Conservation (phyloP, 2,113 vertebrate genomes). For the Xenus cinereus region DNA sequence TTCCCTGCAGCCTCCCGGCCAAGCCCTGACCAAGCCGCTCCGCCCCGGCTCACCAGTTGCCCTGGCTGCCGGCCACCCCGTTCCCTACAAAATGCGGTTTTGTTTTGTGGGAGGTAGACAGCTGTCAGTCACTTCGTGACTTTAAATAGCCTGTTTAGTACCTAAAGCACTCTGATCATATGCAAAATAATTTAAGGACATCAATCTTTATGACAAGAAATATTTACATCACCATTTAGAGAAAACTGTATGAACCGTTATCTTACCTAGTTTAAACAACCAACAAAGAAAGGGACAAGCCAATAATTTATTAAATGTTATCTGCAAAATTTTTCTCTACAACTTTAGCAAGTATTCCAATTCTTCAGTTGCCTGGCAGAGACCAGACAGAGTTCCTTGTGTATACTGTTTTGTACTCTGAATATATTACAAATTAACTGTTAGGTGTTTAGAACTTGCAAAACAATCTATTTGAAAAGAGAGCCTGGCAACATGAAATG, state of each 20-base stretch:
- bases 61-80: rapidly evolving
- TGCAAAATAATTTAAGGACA: neutral
- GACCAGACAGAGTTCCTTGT: neutral
- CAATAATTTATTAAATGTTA: neutral
- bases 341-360: neutral
- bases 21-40: neutral
- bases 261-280: neutral
- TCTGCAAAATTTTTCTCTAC: neutral
- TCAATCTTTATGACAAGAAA: neutral
- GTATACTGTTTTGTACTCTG: conserved; percentile 16
- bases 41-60: neutral
- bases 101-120: neutral
- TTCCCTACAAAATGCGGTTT: neutral
- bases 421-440: conserved; percentile 58
- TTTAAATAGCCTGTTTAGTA: neutral
- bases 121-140: neutral
- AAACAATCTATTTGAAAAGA: conserved; percentile 25
- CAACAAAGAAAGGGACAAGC: neutral
- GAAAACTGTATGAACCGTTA: neutral
- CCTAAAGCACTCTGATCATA: neutral
- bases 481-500: neutral
- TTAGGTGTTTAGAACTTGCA: conserved; percentile 30
- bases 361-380: conserved; percentile 29
- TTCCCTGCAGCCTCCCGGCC: neutral
- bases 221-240: neutral